Base-by-base conservation (phyloP, 2,797 vertebrate genomes). In the Brotula barbata region DNA sequence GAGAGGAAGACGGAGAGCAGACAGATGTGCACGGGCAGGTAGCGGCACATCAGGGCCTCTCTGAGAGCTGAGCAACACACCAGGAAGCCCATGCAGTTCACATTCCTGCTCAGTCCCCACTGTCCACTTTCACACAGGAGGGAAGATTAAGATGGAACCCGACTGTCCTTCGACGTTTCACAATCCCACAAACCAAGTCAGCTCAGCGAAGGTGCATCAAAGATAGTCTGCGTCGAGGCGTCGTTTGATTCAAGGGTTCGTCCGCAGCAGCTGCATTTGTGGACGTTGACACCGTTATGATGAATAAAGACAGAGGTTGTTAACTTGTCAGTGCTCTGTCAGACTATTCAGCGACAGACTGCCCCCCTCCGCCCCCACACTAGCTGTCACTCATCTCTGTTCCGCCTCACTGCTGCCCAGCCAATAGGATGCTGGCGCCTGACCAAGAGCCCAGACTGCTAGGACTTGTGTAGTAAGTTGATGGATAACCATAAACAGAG, bases 21-120 rank as follows among this genome's bases (percentile, higher is more conserved):
- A 91, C 91, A 93, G 92, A 92, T 93, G 92, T 91, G 91, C 77
- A 8, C 2, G 82, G 92, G 90, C 92, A 93, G 90, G 92, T 93
- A 90, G 80, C 54, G 58, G 84, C 92, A 90, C 88, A 91, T 92
- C 85, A 34, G 83, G 64, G 78, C 65, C 80, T 63, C 80, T 82
- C 81, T 84, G 63, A 58, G 45, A 78, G 77, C 47, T 51, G 66
- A 76, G 73, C 67, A 23, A 81, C 66, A 80, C 61, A 66, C 47
- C 21, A 1, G 71, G 73, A 64, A 68, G 68, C 53, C 72, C 73
- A 66, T n/a, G 40, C 63, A 22, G 80, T 72, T 23, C 65, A 5
- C 87, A 89, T 88, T 89, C 88, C 87, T 85, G 63, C 60, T 75
- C 34, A 34, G 64, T 50, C 64, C 73, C 73, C 81, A 72, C 77